Percentiles rank a stretch among this genome's conserved stretches.
Conservation (phyloP, 37 sponge, comb jelly and placozoan species). For the Eunapius fragilis region DNA sequence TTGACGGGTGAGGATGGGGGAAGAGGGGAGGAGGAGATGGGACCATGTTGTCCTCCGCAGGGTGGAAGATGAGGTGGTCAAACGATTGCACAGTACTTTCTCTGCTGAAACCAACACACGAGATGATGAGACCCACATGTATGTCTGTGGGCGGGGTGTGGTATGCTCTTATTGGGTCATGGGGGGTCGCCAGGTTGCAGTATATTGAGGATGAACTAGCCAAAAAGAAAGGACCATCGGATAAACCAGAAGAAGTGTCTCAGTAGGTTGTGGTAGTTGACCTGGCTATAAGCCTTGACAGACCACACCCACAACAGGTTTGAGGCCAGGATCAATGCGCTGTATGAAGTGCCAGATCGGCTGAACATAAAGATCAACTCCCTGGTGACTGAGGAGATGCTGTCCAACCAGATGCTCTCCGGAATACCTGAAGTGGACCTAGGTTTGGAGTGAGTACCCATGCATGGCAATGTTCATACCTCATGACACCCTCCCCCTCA, state of each 20-base stretch:
- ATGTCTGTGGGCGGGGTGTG: constrained; percentile 13
- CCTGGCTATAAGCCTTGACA: too few species aligned
- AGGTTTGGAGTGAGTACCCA: constrained; percentile 80
- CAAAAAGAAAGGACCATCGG: constrained; percentile 38
- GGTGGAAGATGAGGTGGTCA: constrained; percentile 74
- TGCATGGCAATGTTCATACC: neutral
- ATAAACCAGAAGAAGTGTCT: constrained; percentile 35
- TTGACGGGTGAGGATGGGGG: constrained; percentile 12
- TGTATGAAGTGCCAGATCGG: constrained; percentile 75
- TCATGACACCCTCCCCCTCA: too few species aligned
- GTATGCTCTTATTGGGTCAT: too few species aligned
- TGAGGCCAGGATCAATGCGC: constrained; percentile 68
- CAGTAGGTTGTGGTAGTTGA: neutral
- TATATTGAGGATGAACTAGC: constrained; percentile 88
- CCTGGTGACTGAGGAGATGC: constrained; percentile 79
- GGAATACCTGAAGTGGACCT: constrained; percentile 93
- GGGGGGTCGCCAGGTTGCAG: constrained; percentile 81
- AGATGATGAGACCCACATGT: constrained; percentile 90
- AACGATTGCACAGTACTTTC: constrained; percentile 68
- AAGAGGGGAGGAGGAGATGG: neutral
- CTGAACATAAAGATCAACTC: constrained; percentile 40
- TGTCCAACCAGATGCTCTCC: constrained; percentile 94
- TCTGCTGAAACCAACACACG: constrained; percentile 82
- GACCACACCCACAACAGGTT: too few species aligned
- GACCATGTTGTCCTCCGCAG: neutral